Conservation (phyloP, 1,140 invertebrate species). For the Meloidogyne exigua region DNA sequence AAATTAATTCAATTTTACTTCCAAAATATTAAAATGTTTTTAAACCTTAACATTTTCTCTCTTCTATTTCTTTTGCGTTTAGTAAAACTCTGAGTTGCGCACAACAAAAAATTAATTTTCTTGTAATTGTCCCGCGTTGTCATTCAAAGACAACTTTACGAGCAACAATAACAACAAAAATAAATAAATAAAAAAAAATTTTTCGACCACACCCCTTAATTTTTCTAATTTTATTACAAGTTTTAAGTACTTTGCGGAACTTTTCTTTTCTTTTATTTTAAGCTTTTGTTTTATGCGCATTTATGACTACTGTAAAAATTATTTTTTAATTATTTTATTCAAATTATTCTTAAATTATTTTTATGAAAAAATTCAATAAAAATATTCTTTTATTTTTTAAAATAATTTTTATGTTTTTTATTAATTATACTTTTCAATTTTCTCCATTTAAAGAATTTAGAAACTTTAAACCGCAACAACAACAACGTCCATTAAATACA, state of each 20-base stretch:
- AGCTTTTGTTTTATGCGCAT: no score
- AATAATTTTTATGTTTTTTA: background rate
- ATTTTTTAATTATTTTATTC: background rate
- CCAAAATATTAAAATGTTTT: no score
- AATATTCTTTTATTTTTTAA: background rate
- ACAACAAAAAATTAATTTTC: background rate
- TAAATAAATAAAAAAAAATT: background rate
- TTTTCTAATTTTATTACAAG: background rate
- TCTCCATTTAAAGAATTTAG: background rate
- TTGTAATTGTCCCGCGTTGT: background rate
- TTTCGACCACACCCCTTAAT: background rate
- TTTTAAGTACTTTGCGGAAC: background rate
- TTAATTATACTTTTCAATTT: background rate
- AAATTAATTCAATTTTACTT: no score
- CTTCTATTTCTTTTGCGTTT: no score
- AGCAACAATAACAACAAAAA: background rate
- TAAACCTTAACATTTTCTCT: no score
- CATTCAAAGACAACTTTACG: background rate
- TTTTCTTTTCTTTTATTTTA: background rate
- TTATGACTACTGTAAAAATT: background rate
- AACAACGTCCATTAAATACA: conserved; percentile 8
- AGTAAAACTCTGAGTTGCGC: background rate
- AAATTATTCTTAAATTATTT: background rate
- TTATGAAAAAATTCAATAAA: no score
- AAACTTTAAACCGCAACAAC: background rate